Evolutionary conservation across 2,113 vertebrate species (phyloP).

Genomic region (Pangasianodon hypophthalmus): DNA sequence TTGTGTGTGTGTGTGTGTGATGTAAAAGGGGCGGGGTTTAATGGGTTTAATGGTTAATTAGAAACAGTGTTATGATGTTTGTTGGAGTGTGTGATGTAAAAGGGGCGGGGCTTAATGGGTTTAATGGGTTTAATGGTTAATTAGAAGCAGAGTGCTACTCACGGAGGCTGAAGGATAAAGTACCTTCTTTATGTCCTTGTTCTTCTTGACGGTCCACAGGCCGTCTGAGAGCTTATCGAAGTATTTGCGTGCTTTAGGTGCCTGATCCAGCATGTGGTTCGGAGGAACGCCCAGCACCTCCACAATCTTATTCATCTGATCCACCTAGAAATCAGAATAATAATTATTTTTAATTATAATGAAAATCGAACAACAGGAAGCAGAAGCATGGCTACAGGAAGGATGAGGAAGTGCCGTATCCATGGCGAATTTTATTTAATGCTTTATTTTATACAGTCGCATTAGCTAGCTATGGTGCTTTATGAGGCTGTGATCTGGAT

Average conservation of each 20-base stretch:
- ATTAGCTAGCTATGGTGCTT: background rate
- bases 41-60: background rate
- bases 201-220: slow-evolving; percentile 91
- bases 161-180: slow-evolving; percentile 60
- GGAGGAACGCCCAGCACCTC: slow-evolving; percentile 91
- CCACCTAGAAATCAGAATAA: slow-evolving; percentile 72
- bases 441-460: background rate
- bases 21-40: background rate
- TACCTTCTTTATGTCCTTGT: slow-evolving; percentile 95
- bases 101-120: slow-evolving; percentile 30
- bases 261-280: slow-evolving; percentile 91
- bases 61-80: background rate
- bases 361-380: background rate
- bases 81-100: background rate
- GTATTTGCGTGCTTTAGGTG: slow-evolving; percentile 93
- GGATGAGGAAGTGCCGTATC: background rate
- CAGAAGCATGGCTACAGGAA: background rate
- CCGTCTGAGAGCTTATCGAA: slow-evolving; percentile 93
- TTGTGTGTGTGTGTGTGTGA: background rate
- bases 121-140: slow-evolving; percentile 42
- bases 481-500: background rate
- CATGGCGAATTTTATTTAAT: background rate
- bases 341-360: background rate
- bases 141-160: slow-evolving; percentile 56
- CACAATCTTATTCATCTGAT: slow-evolving; percentile 95